A percentile compares a stretch with the other conserved stretches of the same genome.
These are phyloP conservation scores for Cotesia congregata DNA, from an alignment of 2,888 invertebrate species.

Conservation along the genomic window DNA sequence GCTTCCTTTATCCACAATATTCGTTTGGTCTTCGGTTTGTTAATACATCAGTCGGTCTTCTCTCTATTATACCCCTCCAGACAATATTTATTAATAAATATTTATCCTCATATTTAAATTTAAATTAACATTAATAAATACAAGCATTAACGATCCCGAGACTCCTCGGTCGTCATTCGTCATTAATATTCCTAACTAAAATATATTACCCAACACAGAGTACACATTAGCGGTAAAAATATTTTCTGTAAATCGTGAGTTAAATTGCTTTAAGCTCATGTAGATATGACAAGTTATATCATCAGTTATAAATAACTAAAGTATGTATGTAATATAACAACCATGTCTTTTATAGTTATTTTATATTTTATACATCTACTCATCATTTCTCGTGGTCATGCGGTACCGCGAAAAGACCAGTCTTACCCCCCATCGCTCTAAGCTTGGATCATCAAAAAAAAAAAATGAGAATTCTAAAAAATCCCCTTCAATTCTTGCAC, in stretches of 20 bases:
- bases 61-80: background rate
- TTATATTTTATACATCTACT: background rate
- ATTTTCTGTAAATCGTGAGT: background rate
- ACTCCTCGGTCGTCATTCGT: background rate
- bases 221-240: background rate
- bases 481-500: too few relatives aligned
- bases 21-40: too few relatives aligned
- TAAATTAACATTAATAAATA: background rate
- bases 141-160: background rate
- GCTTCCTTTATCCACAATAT: slow-evolving; percentile 12
- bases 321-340: slow-evolving; percentile 42
- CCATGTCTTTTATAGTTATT: slow-evolving; percentile 10
- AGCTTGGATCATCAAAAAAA: background rate
- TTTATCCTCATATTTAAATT: background rate
- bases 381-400: slow-evolving; percentile 20
- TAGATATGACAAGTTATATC: slow-evolving; percentile 53
- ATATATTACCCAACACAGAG: background rate
- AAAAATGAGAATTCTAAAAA: too few relatives aligned
- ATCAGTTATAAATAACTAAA: slow-evolving; percentile 61
- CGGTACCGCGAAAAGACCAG: slow-evolving; percentile 3
- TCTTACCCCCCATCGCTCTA: slow-evolving; percentile 10
- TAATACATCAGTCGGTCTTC: slow-evolving; percentile 14
- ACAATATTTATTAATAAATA: background rate
- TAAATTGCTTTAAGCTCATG: background rate
- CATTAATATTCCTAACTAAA: background rate